Base-by-base conservation (phyloP, 64 coral and sea anemone species). In the Acropora yongei region DNA sequence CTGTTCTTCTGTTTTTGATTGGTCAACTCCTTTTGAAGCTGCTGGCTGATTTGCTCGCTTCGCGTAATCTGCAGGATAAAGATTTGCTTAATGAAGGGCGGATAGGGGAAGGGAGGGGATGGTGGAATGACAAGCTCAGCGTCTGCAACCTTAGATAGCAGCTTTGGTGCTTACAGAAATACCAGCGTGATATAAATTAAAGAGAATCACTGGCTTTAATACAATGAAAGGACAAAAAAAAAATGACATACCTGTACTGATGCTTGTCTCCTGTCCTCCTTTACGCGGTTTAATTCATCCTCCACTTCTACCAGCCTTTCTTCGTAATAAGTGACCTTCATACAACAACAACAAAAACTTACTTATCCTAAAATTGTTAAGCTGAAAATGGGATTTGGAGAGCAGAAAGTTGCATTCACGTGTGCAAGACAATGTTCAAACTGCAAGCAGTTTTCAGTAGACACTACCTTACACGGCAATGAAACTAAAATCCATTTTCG, bases 21-120 rank as follows among this genome's bases (percentile, higher is more conserved):
- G 40, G 95, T 12, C 57, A 97, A 44, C 40, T 97, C 95, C 60
- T 97, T 97, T 71, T 97, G 91, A 49, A 94, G 89, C 43, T 97
- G 95, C 40, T 97, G 95, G 46, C 80, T 94, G 8, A 93, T 77
- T 85, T 97, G 95, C 41, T 97, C 95, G 91, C 95, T 94, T 49
- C 95, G 76, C 8, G 83, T 93, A 16, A 97, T 90, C 95, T 97
- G 78, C 9, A 20, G 2, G 20, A 3, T 20, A 39, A 71, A 2
- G 18, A 68, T 20, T 30, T 19, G 39, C 6, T 0, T 71, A 13
- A 14, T 12, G 10, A 63, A 55, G 51, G 51, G 30, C 30, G 30
- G 30, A 30, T 30, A 30, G 30, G 30, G 30, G 30, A 30, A 30
- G 30, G 30, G 30, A 30, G 30, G 30, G 30, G 30, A 30, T 30